Evolutionary conservation across 2,888 invertebrate species (phyloP).

Genomic region (Mesorhabditis spiculigera): DNA sequence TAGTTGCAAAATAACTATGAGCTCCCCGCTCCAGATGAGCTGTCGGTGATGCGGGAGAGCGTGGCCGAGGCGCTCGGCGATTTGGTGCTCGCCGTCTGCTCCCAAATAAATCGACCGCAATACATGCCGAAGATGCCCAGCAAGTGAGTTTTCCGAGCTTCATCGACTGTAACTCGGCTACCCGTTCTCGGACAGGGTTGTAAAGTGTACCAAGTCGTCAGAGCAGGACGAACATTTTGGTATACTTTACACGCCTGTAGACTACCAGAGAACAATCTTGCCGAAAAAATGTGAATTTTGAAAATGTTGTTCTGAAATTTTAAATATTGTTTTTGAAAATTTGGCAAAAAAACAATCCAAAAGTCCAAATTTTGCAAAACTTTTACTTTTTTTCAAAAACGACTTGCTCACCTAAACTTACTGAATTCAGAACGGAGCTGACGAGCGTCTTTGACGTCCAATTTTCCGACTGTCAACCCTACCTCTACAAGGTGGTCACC

Average conservation of each 20-base stretch:
- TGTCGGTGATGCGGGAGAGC: constrained; percentile 78
- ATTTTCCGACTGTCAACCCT: constrained; percentile 90
- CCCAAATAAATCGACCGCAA: constrained; percentile 89
- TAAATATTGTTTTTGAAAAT: no score
- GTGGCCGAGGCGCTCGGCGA: constrained; percentile 72
- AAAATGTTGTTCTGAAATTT: neutral
- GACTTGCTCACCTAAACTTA: neutral
- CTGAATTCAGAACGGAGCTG: constrained; percentile 68
- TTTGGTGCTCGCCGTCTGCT: constrained; percentile 87
- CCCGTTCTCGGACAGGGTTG: no score
- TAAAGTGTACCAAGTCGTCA: no score
- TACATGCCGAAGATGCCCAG: constrained; percentile 76
- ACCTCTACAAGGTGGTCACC: constrained; percentile 78
- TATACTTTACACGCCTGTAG: no score
- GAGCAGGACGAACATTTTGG: no score
- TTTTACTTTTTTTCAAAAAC: neutral
- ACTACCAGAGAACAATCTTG: no score
- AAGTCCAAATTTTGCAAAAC: no score
- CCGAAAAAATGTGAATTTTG: neutral
- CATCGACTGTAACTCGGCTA: no score
- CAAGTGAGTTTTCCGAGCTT: no score
- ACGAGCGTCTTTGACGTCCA: constrained; percentile 90
- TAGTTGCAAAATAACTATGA: constrained; percentile 11
- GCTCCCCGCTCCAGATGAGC: constrained; percentile 65
- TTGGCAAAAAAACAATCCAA: no score